Conservation (phyloP, 2,113 vertebrate genomes). For the Semnopithecus entellus region DNA sequence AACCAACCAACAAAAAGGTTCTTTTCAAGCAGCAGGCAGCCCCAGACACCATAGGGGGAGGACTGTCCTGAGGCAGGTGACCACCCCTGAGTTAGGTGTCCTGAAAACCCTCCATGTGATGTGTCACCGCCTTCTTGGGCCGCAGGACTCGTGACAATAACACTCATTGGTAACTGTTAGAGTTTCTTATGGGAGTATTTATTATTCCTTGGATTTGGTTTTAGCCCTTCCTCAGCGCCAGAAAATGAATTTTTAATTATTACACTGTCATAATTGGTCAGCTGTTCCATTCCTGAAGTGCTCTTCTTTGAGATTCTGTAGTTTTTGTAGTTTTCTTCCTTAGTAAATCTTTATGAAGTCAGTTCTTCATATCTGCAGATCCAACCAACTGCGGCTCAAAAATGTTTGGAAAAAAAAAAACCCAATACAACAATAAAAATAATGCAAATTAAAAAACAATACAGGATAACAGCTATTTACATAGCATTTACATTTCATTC, state of each 20-base stretch:
- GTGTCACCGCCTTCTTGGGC: background rate
- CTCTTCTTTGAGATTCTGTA: background rate
- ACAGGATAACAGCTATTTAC: background rate
- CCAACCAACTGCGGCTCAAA: background rate
- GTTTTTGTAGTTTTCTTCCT: background rate
- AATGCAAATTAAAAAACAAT: background rate
- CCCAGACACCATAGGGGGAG: background rate
- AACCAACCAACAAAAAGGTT: background rate
- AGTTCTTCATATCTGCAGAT: background rate
- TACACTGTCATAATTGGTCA: background rate
- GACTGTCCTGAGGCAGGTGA: background rate
- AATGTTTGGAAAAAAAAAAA: background rate
- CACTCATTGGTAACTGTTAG: background rate
- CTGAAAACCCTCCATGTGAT: background rate
- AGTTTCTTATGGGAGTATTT: background rate
- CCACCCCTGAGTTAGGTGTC: background rate
- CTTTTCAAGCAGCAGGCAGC: background rate
- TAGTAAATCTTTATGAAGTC: background rate
- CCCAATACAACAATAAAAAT: background rate
- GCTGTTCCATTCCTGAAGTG: background rate
- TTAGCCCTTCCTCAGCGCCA: background rate
- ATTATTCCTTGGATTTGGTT: background rate
- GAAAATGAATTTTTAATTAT: background rate
- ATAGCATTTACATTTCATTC: background rate
- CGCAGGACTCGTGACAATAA: background rate